Base-by-base conservation (phyloP, 1,140 invertebrate species). In the Penaeus japonicus region DNA sequence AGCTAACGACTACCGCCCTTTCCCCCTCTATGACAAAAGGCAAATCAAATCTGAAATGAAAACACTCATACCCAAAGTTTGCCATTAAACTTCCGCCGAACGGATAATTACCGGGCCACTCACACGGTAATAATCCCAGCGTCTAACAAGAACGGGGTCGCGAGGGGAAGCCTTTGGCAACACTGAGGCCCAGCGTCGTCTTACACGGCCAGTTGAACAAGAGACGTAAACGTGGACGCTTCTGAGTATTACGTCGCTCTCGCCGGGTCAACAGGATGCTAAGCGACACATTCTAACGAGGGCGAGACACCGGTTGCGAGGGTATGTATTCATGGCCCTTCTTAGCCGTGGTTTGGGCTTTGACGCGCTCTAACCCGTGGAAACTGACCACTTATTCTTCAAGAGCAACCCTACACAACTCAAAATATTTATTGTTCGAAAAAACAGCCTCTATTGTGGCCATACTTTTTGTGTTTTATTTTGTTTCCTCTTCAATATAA, bases 171-270 rank as follows among this genome's bases (percentile, higher is more conserved):
- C 18, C 53, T 39, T 57, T 85, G 84, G 70, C 84, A 77, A 57
- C 47, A 24, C 18, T 77, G 70, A 39, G 18, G 53, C 24, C 65
- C 32, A 32, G 65, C 70, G n/a, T 85, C 84, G 70, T 85, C 70
- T 85, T 85, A 77, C 84, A 85, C 73, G 84, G 84, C 27, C 73
- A 79, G 73, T 85, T 85, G 84, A 85, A 85, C 84, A 78, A n/a
- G 75, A 77, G 84, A 85, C 84, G 84, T 70, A 78, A 85, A 85
- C 75, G 73, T 79, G 75, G 54, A 78, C 84, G 75, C 84, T 59
- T 62, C 54, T 54, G 84, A 39, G 32, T 57, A 78, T 39, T 79
- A 39, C 39, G 39, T 39, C 39, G 39, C 39, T 39, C 39, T 39
- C 39, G 39, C 39, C 39, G 39, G 39, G 39, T 39, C 39, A 39